Evolutionary conservation across 1,140 invertebrate genomes (phyloP).

Genomic region (Maniola jurtina): DNA sequence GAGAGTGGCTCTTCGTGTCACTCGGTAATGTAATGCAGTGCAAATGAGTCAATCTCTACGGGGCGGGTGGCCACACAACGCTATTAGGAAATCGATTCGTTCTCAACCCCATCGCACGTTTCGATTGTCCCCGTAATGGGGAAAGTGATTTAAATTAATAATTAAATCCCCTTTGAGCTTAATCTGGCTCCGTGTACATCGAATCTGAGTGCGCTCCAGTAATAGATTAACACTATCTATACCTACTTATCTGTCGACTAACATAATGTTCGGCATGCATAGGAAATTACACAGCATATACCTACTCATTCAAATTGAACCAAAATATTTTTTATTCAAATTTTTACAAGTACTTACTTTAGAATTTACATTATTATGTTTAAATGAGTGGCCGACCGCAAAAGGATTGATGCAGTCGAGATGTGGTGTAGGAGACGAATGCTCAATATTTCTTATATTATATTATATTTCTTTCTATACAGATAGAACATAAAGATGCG

Average conservation of each 20-base stretch:
- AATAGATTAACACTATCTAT: slow-evolving; percentile 8
- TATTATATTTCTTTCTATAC: too few relatives aligned
- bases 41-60: slow-evolving; percentile 77
- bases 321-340: too few relatives aligned
- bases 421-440: too few relatives aligned
- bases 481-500: too few relatives aligned
- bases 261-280: background rate
- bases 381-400: too few relatives aligned
- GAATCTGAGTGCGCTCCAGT: slow-evolving; percentile 11
- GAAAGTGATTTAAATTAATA: slow-evolving; percentile 50
- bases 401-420: too few relatives aligned
- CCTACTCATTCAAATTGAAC: too few relatives aligned
- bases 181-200: slow-evolving; percentile 16
- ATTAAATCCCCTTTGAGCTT: slow-evolving; percentile 35
- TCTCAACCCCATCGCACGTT: slow-evolving; percentile 53
- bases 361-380: too few relatives aligned
- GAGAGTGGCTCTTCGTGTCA: slow-evolving; percentile 73
- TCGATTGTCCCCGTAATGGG: slow-evolving; percentile 49
- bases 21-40: slow-evolving; percentile 77
- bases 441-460: too few relatives aligned
- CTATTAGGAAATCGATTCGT: slow-evolving; percentile 76
- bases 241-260: background rate
- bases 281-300: background rate
- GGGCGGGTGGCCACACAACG: slow-evolving; percentile 59
- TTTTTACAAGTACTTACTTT: too few relatives aligned